Percentiles rank a stretch among this genome's conserved stretches.
phyloP scores from a whole-genome alignment of 2,113 vertebrate species.

The Oplegnathus fasciatus region DNA sequence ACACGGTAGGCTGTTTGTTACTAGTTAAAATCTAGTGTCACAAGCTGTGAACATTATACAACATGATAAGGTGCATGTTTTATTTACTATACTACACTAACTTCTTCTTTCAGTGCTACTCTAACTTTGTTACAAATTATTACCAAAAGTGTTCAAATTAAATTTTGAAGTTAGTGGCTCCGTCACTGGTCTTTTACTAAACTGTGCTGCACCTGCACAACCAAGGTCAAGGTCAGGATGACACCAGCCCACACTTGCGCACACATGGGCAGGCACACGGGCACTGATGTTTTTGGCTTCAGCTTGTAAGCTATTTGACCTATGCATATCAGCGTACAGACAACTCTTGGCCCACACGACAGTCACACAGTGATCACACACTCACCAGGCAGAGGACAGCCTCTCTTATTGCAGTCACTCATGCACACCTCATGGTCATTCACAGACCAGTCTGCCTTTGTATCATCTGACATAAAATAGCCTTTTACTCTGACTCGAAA shows the following conservation, averaged over 20 bases:
- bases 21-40: background rate
- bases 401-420: background rate
- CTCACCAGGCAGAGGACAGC: conserved; percentile 8
- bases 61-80: too few species aligned
- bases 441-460: background rate
- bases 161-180: background rate
- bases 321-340: background rate
- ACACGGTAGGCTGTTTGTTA: background rate
- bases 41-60: background rate
- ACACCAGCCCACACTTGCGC: background rate
- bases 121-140: background rate
- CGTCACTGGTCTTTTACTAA: background rate
- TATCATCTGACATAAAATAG: background rate
- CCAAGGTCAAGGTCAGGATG: conserved; percentile 22
- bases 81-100: background rate
- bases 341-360: conserved; percentile 15
- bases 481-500: background rate
- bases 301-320: conserved; percentile 40
- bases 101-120: background rate
- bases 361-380: conserved; percentile 27
- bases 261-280: background rate
- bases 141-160: background rate
- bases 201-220: background rate
- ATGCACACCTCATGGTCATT: background rate
- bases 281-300: conserved; percentile 9